A percentile compares a stretch with the other conserved stretches of the same genome.
phyloP scores from a whole-genome alignment of 2,797 vertebrate species.

The Chanos chanos region DNA sequence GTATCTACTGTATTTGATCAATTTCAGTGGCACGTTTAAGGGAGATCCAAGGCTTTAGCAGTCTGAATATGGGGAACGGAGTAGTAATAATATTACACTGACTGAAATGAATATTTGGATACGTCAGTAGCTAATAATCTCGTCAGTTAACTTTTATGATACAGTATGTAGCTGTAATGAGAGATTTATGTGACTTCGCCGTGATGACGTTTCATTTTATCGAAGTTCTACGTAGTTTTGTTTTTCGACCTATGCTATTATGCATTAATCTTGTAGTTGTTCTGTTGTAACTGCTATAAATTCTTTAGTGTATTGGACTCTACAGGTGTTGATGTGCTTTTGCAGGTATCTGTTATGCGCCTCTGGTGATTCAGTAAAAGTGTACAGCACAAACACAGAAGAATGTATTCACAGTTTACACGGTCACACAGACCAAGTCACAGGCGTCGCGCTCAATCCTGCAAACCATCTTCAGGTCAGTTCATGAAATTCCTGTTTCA shows the following conservation, averaged over 20 bases:
- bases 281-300: not conserved
- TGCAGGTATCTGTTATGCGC: slow-evolving; percentile 83
- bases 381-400: slow-evolving; percentile 85
- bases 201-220: not conserved
- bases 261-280: not conserved
- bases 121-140: too few species aligned
- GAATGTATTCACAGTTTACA: slow-evolving; percentile 80
- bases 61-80: too few species aligned
- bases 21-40: too few species aligned
- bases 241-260: not conserved
- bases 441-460: slow-evolving; percentile 81
- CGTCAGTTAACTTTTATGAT: too few species aligned
- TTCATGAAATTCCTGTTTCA: too few species aligned
- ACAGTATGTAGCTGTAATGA: not conserved
- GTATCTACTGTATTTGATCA: too few species aligned
- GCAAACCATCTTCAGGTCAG: slow-evolving; percentile 87
- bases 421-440: slow-evolving; percentile 83
- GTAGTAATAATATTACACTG: too few species aligned
- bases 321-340: too few species aligned
- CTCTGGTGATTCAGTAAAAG: slow-evolving; percentile 85
- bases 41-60: too few species aligned
- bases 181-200: not conserved
- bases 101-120: too few species aligned
- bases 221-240: not conserved
- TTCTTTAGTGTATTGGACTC: too few species aligned